Evolutionary conservation across 2,888 invertebrate genomes (phyloP), one percentile per base, ranked within the genome.

Genomic region (Periphyllus acericola): DNA sequence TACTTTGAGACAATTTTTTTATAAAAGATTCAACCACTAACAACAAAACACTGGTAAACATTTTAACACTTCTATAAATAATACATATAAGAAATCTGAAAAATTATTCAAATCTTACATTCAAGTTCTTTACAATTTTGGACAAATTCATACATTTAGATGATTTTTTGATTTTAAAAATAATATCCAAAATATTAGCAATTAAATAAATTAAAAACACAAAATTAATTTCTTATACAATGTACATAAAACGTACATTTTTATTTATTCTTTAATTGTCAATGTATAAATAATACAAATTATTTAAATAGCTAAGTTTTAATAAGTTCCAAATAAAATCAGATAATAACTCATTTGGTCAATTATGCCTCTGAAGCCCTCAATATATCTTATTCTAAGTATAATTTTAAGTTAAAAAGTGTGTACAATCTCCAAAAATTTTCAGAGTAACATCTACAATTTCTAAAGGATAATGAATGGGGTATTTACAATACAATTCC

Each of bases 291-390:
- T 60, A 60, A 66, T 6, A 81, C 40, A 81, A 81, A 81, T 29
- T 29, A 80, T 36, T 46, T 21, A n/a, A 66, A 83, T 32, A 29
- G 36, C 32, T 9, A 21, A 25, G 17, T 66, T 66, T 66, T 46
- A 3, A 55, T 40, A 14, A 19, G n/a, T 68, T 46, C 46, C n/a
- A 34, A 84, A 68, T 34, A 46, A 84, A 84, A 76, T 60, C 17
- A 32, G 17, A 84, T 40, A 40, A 75, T 74, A 83, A 83, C 36
- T 83, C 83, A 74, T 60, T 32, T n/a, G 60, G 21, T 75, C 29
- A 75, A 76, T 52, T 81, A n/a, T 81, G 80, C 87, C 87, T 87
- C 87, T 87, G 87, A 87, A 87, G 32, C 87, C 87, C 87, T 81
- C 81, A 75, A 87, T 80, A 80, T 36, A 87, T 72, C 79, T 86